Percentiles rank a stretch among this genome's conserved stretches.
Evolutionary conservation across 1,140 invertebrate genomes (phyloP).

Genomic region (Drosophila mayri): DNA sequence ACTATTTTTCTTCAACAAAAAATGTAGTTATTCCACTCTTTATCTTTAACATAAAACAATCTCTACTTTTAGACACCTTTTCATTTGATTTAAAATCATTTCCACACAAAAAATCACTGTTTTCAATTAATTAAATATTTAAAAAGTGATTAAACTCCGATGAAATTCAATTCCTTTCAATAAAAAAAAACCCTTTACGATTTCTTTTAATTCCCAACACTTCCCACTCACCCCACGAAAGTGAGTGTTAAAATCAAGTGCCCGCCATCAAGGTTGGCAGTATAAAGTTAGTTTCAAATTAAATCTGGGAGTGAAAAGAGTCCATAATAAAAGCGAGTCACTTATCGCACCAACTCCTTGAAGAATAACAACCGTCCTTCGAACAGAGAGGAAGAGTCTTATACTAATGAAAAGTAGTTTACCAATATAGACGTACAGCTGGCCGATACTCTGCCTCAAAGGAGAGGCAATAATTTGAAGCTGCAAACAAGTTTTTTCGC

Average conservation of each 20-base stretch:
- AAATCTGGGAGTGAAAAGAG: slow-evolving; percentile 7
- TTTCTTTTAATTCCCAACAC: not conserved
- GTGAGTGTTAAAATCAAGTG: slow-evolving; percentile 1
- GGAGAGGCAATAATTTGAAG: slow-evolving; percentile 31
- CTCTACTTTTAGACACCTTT: not conserved
- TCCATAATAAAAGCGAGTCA: not conserved
- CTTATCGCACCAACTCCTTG: slow-evolving; percentile 5
- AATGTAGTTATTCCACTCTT: no score
- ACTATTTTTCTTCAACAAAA: no score
- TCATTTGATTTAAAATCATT: not conserved
- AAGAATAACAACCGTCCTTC: not conserved
- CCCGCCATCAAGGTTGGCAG: not conserved
- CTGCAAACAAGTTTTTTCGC: slow-evolving; percentile 32
- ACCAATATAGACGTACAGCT: slow-evolving; percentile 10
- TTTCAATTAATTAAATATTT: not conserved
- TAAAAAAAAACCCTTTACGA: not conserved
- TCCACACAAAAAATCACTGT: not conserved
- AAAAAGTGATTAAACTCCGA: not conserved
- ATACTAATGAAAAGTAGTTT: slow-evolving; percentile 39
- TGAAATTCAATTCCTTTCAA: not conserved
- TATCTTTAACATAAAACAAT: not conserved
- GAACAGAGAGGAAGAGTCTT: slow-evolving; percentile 5
- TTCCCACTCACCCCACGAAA: not conserved
- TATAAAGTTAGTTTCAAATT: slow-evolving; percentile 4
- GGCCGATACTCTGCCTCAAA: slow-evolving; percentile 22